A percentile compares a stretch with the other conserved stretches of the same genome.
Conservation (phyloP, 2,797 vertebrate genomes). For the Zenarchopterus dispar region DNA sequence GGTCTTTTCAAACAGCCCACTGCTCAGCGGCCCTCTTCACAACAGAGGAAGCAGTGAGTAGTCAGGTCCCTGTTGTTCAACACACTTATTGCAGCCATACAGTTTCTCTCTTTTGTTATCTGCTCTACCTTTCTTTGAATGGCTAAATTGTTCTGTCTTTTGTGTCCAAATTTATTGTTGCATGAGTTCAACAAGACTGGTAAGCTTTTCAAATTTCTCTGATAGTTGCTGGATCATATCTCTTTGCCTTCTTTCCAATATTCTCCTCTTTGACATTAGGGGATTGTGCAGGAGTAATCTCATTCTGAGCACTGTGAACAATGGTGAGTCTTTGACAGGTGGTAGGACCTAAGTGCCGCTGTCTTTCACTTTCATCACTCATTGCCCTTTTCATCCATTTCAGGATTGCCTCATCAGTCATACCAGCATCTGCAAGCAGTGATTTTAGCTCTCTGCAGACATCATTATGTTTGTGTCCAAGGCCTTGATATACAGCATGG, state of each 20-base stretch:
- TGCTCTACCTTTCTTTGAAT: slow-evolving; percentile 1
- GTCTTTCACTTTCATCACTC: not conserved
- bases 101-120: not conserved
- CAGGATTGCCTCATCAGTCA: not conserved
- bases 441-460: not conserved
- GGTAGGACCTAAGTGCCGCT: not conserved
- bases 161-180: not conserved
- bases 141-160: not conserved
- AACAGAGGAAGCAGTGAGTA: not conserved
- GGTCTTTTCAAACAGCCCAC: not conserved
- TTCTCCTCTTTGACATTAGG: not conserved
- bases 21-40: not conserved
- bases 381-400: slow-evolving; percentile 10
- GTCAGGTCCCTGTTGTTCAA: not conserved
- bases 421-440: not conserved
- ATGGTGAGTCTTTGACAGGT: not conserved
- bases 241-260: no score
- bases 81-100: not conserved
- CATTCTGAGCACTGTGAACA: slow-evolving; percentile 6
- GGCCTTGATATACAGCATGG: slow-evolving; percentile 38
- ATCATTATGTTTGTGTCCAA: not conserved
- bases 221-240: not conserved
- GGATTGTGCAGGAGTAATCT: not conserved
- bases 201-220: not conserved
- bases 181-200: not conserved